These are phyloP conservation scores for Epizoanthus fatuus DNA, from an alignment of 92 coral and sea anemone species.

Conservation along the genomic window DNA sequence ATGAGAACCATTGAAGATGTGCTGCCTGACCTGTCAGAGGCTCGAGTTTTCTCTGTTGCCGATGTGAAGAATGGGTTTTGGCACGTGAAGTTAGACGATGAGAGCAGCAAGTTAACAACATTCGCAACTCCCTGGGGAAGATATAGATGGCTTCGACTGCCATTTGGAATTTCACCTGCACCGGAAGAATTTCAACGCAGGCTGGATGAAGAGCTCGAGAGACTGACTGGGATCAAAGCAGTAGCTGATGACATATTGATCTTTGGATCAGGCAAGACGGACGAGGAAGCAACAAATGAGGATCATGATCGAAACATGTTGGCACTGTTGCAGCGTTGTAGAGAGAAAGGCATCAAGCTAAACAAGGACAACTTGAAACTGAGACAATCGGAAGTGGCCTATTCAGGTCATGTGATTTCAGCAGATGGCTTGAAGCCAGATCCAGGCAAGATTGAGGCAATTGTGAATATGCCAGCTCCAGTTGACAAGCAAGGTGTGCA, in stretches of 20 bases:
- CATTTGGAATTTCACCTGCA: neutral
- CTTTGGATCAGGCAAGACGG: neutral
- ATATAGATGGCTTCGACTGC: neutral
- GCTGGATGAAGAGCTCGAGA: neutral
- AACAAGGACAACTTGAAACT: too few species aligned
- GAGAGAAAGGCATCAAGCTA: neutral
- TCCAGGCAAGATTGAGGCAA: neutral
- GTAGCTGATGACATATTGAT: neutral
- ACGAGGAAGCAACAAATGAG: neutral
- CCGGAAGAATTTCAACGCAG: neutral
- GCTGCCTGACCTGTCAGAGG: too few species aligned
- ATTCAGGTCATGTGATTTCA: too few species aligned
- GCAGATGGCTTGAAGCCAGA: neutral
- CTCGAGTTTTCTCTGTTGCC: too few species aligned
- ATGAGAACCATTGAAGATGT: too few species aligned
- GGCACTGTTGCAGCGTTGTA: constrained; percentile 6
- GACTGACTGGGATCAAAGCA: neutral
- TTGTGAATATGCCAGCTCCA: constrained; percentile 17
- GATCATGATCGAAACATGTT: neutral
- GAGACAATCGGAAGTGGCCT: neutral
- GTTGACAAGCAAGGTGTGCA: constrained; percentile 3
- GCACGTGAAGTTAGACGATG: constrained; percentile 9
- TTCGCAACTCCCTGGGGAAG: neutral
- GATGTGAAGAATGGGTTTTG: constrained; percentile 9
- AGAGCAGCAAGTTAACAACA: neutral